phyloP scores from a whole-genome alignment of 2,888 invertebrate species.

The Scrobipalpa costella region DNA sequence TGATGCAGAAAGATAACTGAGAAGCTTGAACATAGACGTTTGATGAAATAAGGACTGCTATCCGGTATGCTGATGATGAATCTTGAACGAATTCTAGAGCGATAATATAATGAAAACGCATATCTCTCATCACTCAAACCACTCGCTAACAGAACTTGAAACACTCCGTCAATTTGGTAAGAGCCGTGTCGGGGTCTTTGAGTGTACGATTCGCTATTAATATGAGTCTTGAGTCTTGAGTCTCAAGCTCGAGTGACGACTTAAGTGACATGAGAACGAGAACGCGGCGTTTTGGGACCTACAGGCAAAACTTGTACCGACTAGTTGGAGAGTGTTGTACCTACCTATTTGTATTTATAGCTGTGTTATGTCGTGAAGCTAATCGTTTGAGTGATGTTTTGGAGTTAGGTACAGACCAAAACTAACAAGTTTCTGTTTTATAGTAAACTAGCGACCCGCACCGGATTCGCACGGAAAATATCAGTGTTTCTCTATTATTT shows the following conservation, averaged over 20 bases:
- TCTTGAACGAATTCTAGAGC: background rate
- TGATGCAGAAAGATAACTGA: no score
- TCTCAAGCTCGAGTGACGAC: conserved; percentile 7
- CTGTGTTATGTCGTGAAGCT: background rate
- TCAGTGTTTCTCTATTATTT: no score
- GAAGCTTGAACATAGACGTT: no score
- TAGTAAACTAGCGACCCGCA: background rate
- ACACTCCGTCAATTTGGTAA: conserved; percentile 10
- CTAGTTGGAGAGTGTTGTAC: background rate
- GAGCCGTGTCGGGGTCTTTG: conserved; percentile 9
- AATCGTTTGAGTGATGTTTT: no score
- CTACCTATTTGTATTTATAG: background rate
- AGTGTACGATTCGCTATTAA: conserved; percentile 10
- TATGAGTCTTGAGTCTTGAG: conserved; percentile 5
- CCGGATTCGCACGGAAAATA: no score
- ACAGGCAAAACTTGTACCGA: background rate
- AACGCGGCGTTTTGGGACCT: background rate
- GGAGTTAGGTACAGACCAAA: no score
- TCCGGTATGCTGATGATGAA: no score
- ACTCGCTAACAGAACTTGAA: background rate
- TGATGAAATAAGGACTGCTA: no score
- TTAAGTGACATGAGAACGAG: conserved; percentile 18
- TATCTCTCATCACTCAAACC: background rate
- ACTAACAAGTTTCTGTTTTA: background rate
- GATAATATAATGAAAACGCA: background rate